These are phyloP conservation scores for Orthosia gracilis DNA, from an alignment of 2,888 invertebrate genomes.

Conservation along the genomic window DNA sequence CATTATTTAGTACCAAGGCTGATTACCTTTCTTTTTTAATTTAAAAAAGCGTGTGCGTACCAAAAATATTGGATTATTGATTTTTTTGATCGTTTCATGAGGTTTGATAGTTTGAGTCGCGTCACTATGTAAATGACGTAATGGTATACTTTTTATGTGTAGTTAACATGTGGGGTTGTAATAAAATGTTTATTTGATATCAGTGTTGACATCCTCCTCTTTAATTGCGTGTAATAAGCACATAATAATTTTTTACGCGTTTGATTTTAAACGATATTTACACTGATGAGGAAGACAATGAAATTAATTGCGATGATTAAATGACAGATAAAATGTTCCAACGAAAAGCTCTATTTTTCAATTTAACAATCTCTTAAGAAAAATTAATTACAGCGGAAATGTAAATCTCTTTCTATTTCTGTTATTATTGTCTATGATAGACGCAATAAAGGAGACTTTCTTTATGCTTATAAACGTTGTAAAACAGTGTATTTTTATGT, in stretches of 20 bases:
- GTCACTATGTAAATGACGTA: conserved; percentile 50
- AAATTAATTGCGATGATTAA: conserved; percentile 26
- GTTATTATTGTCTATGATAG: conserved; percentile 51
- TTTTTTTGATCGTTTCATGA: conserved; percentile 78
- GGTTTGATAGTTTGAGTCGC: conserved; percentile 61
- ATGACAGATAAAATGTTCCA: conserved; percentile 2
- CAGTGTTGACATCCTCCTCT: conserved; percentile 56
- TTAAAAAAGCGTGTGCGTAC: conserved; percentile 70
- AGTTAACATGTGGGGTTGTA: conserved; percentile 47
- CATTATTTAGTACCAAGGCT: conserved; percentile 79
- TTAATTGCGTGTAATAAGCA: conserved; percentile 58
- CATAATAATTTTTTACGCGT: conserved; percentile 30
- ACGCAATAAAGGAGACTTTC: conserved; percentile 52
- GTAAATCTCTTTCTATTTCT: conserved; percentile 43
- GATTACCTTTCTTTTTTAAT: conserved; percentile 87
- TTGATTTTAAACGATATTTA: conserved; percentile 5
- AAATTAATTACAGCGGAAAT: conserved; percentile 50
- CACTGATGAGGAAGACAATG: conserved; percentile 45
- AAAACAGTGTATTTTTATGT: conserved; percentile 62
- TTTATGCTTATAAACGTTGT: conserved; percentile 49
- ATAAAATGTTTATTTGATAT: conserved; percentile 61
- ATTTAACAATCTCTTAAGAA: conserved; percentile 36
- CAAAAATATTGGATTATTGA: conserved; percentile 81
- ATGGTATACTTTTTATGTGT: conserved; percentile 40
- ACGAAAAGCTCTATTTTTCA: conserved; percentile 24